These are phyloP conservation scores for Zaprionus capensis DNA, from an alignment of 1,140 invertebrate genomes.

Conservation along the genomic window DNA sequence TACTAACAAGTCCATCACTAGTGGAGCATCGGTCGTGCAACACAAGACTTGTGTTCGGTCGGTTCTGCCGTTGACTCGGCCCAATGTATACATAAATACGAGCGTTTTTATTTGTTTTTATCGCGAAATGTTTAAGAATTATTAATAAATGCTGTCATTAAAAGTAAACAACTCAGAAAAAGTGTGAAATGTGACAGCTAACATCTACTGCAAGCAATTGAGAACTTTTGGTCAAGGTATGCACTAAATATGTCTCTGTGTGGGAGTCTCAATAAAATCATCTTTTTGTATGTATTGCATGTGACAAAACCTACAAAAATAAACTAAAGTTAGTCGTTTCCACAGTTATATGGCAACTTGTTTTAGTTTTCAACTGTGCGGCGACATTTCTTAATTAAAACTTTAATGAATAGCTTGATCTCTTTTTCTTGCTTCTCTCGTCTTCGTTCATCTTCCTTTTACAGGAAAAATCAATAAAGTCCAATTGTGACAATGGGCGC, in stretches of 20 bases:
- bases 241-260: conserved; percentile 52
- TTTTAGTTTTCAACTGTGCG: conserved; percentile 22
- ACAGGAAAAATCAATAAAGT: conserved; percentile 81
- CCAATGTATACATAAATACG: conserved; percentile 28
- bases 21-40: conserved; percentile 29
- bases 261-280: conserved; percentile 70
- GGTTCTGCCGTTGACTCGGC: conserved; percentile 2
- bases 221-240: conserved; percentile 66
- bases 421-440: conserved; percentile 23
- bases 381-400: conserved; percentile 34
- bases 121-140: conserved; percentile 59
- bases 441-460: conserved; percentile 57
- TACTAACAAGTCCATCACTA: conserved; percentile 28
- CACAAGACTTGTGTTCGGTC: conserved; percentile 23
- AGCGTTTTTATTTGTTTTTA: conserved; percentile 56
- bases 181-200: conserved; percentile 49
- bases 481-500: conserved; percentile 62
- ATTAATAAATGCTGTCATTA: conserved; percentile 45
- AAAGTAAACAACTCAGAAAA: conserved; percentile 67
- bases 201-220: conserved; percentile 38
- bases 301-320: conserved; percentile 56
- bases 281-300: conserved; percentile 44
- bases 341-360: conserved; percentile 18
- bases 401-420: conserved; percentile 23
- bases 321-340: conserved; percentile 45